These are phyloP conservation scores for Anarsia innoxiella DNA, from an alignment of 2,888 invertebrate species.

Conservation along the genomic window DNA sequence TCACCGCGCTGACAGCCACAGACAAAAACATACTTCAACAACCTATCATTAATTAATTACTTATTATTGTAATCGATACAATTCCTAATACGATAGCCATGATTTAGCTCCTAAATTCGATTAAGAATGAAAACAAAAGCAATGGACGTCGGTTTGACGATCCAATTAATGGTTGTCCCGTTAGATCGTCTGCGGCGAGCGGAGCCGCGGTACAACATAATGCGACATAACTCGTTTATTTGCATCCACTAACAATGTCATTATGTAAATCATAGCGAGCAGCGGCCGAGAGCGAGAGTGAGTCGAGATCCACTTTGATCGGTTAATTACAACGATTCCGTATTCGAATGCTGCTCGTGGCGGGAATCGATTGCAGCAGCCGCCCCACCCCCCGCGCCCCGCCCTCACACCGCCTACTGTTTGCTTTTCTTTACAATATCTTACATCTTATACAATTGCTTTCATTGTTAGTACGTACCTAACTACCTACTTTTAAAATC, in stretches of 20 bases:
- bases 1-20: constrained; percentile 15
- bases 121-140: constrained; percentile 4
- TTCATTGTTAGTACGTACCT: too few species aligned
- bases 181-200: constrained; percentile 8
- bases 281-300: constrained; percentile 53
- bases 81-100: too few species aligned
- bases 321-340: constrained; percentile 34
- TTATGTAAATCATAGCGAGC: constrained; percentile 49
- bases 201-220: constrained; percentile 15
- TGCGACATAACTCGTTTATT: constrained; percentile 39
- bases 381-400: too few species aligned
- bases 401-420: too few species aligned
- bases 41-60: constrained; percentile 17
- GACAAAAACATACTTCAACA: constrained; percentile 16
- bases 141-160: constrained; percentile 17
- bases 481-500: too few species aligned
- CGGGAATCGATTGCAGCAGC: constrained; percentile 34
- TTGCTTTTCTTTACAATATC: too few species aligned
- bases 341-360: constrained; percentile 13
- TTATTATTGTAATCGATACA: constrained; percentile 21
- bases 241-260: constrained; percentile 62
- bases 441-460: too few species aligned
- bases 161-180: constrained; percentile 21
- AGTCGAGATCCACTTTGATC: constrained; percentile 42
- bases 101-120: constrained; percentile 4